Evolutionary conservation across 2,888 invertebrate genomes (phyloP).

Genomic region (Heteromurus nitidus): DNA sequence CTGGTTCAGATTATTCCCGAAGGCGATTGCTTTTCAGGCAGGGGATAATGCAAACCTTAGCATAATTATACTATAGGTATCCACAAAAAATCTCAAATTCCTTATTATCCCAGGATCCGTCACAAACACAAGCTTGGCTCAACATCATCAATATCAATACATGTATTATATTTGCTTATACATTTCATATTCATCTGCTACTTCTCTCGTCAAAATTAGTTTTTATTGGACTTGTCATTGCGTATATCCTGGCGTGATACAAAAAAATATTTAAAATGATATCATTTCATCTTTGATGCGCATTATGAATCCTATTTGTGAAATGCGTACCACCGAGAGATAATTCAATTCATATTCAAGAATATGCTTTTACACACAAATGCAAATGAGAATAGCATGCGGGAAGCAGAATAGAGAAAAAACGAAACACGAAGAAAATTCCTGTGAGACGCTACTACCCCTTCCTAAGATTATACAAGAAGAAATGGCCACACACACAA

Average conservation of each 20-base stretch:
- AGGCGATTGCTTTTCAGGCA: slow-evolving; percentile 1
- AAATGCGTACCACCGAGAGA: not conserved
- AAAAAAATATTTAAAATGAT: not conserved
- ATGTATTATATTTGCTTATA: not conserved
- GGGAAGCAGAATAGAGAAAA: not conserved
- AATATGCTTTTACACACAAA: not conserved
- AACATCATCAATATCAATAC: not conserved
- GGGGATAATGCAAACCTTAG: not conserved
- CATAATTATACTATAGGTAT: slow-evolving; percentile 10
- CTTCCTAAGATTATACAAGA: too few relatives aligned
- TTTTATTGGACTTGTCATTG: slow-evolving; percentile 37
- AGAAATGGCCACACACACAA: too few relatives aligned
- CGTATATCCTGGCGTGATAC: slow-evolving; percentile 52
- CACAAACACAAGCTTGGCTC: not conserved
- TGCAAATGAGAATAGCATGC: slow-evolving; percentile 10
- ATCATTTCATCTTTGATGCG: slow-evolving; percentile 3
- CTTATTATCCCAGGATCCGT: not conserved
- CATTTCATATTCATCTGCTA: not conserved
- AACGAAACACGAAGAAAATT: too few relatives aligned
- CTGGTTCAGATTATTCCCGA: slow-evolving; percentile 16
- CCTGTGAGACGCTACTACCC: too few relatives aligned
- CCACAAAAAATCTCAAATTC: slow-evolving; percentile 1
- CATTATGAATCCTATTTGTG: not conserved
- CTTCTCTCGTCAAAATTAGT: not conserved
- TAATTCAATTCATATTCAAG: not conserved